Evolutionary conservation across 2,888 invertebrate species (phyloP).

Genomic region (Blastobasis adustella): DNA sequence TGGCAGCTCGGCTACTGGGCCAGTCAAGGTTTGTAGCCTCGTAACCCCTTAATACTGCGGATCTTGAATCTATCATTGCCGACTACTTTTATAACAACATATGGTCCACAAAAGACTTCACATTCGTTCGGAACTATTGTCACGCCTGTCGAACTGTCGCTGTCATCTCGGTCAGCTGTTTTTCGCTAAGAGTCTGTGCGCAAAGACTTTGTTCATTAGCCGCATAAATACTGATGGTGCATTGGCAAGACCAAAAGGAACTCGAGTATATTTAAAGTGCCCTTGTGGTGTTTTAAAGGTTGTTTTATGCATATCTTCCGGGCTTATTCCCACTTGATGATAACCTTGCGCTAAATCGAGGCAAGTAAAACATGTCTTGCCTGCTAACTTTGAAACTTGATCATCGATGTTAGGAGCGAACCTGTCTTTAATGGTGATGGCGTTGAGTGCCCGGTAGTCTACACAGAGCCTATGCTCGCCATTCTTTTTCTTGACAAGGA

Average conservation of each 20-base stretch:
- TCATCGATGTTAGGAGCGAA: conserved; percentile 22
- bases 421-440: conserved; percentile 19
- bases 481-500: conserved; percentile 21
- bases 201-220: conserved; percentile 11
- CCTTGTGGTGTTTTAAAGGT: conserved; percentile 18
- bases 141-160: neutral
- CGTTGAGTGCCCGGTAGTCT: conserved; percentile 20
- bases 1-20: too few relatives aligned
- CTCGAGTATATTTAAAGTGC: conserved; percentile 16
- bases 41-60: too few relatives aligned
- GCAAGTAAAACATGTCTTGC: conserved; percentile 18
- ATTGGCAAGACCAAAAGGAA: conserved; percentile 21
- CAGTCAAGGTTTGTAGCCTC: too few relatives aligned
- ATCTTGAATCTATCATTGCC: too few relatives aligned
- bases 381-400: conserved; percentile 17
- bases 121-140: neutral
- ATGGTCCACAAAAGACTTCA: too few relatives aligned
- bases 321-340: conserved; percentile 14
- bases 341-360: conserved; percentile 20
- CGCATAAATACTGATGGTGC: conserved; percentile 19
- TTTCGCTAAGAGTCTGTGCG: too few relatives aligned
- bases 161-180: neutral
- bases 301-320: conserved; percentile 15
- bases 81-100: too few relatives aligned
- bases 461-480: conserved; percentile 19